A percentile compares a stretch with the other conserved stretches of the same genome.
phyloP scores from a whole-genome alignment of 2,888 invertebrate genomes.

The Pachycephus smyrnensis region DNA sequence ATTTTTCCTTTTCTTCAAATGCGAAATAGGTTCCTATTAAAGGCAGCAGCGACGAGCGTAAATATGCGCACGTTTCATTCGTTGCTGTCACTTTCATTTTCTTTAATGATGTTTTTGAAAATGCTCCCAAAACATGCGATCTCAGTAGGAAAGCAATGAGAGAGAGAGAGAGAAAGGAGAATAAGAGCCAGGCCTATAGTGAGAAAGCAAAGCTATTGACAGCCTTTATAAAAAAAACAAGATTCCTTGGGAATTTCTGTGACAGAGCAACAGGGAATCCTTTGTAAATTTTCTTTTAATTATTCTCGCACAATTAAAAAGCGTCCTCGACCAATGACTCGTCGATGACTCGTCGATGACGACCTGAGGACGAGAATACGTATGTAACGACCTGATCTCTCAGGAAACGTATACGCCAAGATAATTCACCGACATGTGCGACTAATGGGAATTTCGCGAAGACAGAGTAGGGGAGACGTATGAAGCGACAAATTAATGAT shows the following conservation, averaged over 20 bases:
- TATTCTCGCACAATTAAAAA: background rate
- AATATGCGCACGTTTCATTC: constrained; percentile 27
- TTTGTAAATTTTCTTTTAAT: constrained; percentile 9
- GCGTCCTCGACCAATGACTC: background rate
- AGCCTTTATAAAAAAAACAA: background rate
- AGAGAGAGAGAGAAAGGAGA: background rate
- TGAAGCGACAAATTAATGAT: constrained; percentile 47
- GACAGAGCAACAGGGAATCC: constrained; percentile 25
- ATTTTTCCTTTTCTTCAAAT: constrained; percentile 39
- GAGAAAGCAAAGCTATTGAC: constrained; percentile 22
- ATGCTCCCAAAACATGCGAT: background rate
- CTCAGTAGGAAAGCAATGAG: background rate
- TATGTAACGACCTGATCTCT: background rate
- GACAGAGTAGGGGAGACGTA: background rate
- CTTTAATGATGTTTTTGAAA: constrained; percentile 4
- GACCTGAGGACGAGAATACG: too few species aligned
- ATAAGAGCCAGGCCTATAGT: constrained; percentile 51
- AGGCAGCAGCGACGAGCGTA: constrained; percentile 29
- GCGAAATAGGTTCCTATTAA: constrained; percentile 54
- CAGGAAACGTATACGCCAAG: background rate
- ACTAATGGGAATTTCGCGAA: background rate
- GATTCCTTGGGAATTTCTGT: constrained; percentile 22
- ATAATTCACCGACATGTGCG: background rate
- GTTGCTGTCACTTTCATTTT: constrained; percentile 12
- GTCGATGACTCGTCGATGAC: constrained; percentile 18